Base-by-base conservation (phyloP, 2,113 vertebrate species). In the Neomonachus schauinslandi region DNA sequence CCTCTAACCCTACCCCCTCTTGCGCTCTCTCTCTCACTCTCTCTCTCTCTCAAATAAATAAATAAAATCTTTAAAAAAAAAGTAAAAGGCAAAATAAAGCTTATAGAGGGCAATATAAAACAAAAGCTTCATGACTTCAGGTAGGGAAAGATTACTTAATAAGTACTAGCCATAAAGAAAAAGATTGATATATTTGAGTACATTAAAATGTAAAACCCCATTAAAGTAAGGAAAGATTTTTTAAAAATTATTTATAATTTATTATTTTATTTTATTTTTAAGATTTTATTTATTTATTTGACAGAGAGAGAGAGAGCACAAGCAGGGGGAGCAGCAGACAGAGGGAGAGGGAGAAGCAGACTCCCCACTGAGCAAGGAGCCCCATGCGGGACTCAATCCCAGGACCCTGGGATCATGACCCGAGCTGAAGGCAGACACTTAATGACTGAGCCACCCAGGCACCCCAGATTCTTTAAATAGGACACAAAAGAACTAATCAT, bases 91-190 rank as follows among this genome's bases (percentile, higher is more conserved):
- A 49, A 80, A 86, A 69, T 82, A 71, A 82, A 77, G 1, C 24
- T 83, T 93, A 67, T 72, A 57, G 36, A 97, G 77, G 81, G 36
- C 26, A 81, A 51, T 67, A 10, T 15, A 80, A 22, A 89, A 89
- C 67, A 85, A 81, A 8, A 91, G 6, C 61, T 87, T 63, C 33
- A 36, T 63, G 86, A 84, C 76, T 91, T 87, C 13, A 87, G 51
- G 26, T 39, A 55, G 53, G 18, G 19, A 95, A 97, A 93, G 24
- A 89, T 67, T 69, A 28, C 42, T 87, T 82, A 84, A 28, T 65
- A 93, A 87, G 28, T 36, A 91, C 26, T 92, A 77, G 90, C 10
- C n/a, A 89, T 22, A 88, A 71, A 89, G 77, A 86, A 89, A 86
- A 97, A 83, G n/a, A 83, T 6, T 61, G 59, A 59, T 59, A 46